phyloP scores from a whole-genome alignment of 2,888 invertebrate species.

The Emmelina monodactyla region DNA sequence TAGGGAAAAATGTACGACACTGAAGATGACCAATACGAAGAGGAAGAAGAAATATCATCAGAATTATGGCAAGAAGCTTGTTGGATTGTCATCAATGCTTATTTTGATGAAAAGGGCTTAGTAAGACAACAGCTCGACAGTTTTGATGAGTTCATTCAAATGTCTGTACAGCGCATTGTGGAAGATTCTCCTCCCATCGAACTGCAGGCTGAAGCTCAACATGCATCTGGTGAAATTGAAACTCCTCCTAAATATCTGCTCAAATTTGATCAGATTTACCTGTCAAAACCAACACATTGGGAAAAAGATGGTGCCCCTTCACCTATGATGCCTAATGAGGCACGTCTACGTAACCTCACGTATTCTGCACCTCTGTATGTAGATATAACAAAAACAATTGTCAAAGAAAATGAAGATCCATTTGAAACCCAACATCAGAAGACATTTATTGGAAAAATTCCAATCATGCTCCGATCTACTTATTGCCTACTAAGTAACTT shows the following conservation, averaged over 20 bases:
- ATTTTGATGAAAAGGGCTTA: constrained; percentile 99
- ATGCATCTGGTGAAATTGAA: constrained; percentile 92
- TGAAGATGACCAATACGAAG: constrained; percentile 73
- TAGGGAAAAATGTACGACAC: constrained; percentile 47
- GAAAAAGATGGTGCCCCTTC: constrained; percentile 99
- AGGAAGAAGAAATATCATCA: constrained; percentile 94
- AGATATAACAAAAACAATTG: constrained; percentile 96
- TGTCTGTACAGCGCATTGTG: constrained; percentile 99
- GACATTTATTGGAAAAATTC: constrained; percentile 88
- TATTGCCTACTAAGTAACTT: constrained; percentile 95
- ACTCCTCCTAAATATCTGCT: constrained; percentile 89
- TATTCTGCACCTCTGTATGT: constrained; percentile 99
- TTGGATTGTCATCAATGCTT: constrained; percentile 99
- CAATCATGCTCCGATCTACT: constrained; percentile 98
- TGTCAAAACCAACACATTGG: constrained; percentile 99
- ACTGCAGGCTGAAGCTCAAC: constrained; percentile 96
- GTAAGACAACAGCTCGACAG: constrained; percentile 99
- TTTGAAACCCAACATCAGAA: constrained; percentile 83
- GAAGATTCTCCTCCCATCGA: constrained; percentile 99
- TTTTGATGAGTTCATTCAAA: constrained; percentile 99
- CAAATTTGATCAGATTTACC: constrained; percentile 98
- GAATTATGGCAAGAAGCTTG: constrained; percentile 99
- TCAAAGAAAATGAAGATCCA: constrained; percentile 89
- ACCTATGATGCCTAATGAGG: constrained; percentile 99
- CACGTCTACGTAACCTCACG: constrained; percentile 93